phyloP scores from a whole-genome alignment of 92 coral and sea anemone species.

The Paragorgia papillata region DNA sequence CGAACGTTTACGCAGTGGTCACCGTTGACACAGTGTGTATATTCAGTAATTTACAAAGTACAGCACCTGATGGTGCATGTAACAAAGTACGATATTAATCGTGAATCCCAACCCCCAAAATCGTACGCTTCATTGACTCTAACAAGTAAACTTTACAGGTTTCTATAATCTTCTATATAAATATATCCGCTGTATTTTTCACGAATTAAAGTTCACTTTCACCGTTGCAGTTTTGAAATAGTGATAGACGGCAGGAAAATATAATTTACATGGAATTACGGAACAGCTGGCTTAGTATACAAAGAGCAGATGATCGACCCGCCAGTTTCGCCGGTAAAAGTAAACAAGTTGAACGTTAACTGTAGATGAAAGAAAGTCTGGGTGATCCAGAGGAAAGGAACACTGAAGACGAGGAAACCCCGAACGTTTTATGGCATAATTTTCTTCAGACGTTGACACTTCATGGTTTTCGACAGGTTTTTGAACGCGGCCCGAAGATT shows the following conservation, averaged over 20 bases:
- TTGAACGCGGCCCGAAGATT: constrained; percentile 82
- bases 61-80: too few species aligned
- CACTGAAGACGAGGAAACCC: constrained; percentile 50
- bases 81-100: too few species aligned
- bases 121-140: constrained; percentile 29
- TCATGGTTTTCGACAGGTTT: constrained; percentile 93
- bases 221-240: not conserved
- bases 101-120: not conserved
- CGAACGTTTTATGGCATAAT: constrained; percentile 80
- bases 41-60: too few species aligned
- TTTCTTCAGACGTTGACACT: constrained; percentile 90
- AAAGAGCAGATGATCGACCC: not conserved
- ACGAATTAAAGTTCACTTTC: not conserved
- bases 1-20: too few species aligned
- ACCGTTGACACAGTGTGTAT: too few species aligned
- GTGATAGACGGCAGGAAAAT: not conserved
- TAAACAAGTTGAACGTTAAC: not conserved
- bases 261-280: not conserved
- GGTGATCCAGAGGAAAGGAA: constrained; percentile 11
- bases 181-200: not conserved
- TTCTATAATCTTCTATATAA: not conserved
- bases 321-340: not conserved
- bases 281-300: not conserved
- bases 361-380: constrained; percentile 40
- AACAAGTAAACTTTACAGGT: constrained; percentile 43